These are phyloP conservation scores for Spatula versicolor DNA, from an alignment of 2,797 vertebrate genomes.

Conservation along the genomic window DNA sequence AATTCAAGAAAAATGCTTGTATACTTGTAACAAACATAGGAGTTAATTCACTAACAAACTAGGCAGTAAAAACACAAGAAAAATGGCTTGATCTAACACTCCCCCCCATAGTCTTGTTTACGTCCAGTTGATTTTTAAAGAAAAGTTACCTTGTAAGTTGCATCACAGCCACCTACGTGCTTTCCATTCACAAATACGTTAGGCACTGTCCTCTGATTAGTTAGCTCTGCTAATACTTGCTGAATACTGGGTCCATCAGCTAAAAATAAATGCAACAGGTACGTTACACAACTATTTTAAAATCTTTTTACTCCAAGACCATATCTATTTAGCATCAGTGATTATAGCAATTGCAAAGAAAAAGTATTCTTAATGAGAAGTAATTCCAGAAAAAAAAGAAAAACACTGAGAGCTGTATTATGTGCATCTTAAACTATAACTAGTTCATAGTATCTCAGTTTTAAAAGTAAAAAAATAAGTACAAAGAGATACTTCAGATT, in stretches of 20 bases:
- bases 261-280: constrained; percentile 37
- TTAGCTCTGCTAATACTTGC: constrained; percentile 88
- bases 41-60: background rate
- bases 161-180: constrained; percentile 92
- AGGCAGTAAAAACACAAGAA: background rate
- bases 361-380: background rate
- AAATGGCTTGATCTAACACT: background rate
- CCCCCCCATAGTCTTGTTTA: background rate
- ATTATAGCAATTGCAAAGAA: background rate
- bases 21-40: background rate
- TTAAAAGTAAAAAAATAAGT: background rate
- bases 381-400: background rate
- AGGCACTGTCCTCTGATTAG: constrained; percentile 92
- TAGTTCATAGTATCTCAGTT: background rate
- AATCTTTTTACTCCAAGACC: background rate
- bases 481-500: background rate
- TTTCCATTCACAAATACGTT: constrained; percentile 95
- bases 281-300: background rate
- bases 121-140: background rate
- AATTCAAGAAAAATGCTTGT: background rate
- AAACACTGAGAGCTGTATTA: background rate
- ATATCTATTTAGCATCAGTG: background rate
- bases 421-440: background rate
- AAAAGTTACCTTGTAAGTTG: constrained; percentile 86
- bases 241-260: constrained; percentile 88